Percentiles rank a stretch among this genome's conserved stretches.
Evolutionary conservation across 2,888 invertebrate genomes (phyloP).

Genomic region (Epistrophe eligans): DNA sequence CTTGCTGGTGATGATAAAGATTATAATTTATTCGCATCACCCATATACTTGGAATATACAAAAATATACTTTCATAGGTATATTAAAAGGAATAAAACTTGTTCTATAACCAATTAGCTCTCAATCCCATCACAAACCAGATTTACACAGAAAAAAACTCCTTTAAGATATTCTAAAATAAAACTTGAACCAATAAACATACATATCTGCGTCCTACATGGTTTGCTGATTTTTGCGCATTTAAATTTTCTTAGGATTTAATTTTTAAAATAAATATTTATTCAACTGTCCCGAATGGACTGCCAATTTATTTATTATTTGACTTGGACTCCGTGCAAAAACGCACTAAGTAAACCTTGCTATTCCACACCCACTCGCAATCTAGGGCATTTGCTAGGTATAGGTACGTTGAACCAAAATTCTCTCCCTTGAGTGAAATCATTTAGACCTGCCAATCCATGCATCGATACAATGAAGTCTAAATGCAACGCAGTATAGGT

Average conservation of each 20-base stretch:
- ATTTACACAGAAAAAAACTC: neutral
- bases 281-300: slow-evolving; percentile 17
- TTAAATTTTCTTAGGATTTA: slow-evolving; percentile 25
- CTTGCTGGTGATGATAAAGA: slow-evolving; percentile 5
- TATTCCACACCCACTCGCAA: slow-evolving; percentile 14
- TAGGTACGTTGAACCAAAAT: slow-evolving; percentile 27
- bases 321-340: slow-evolving; percentile 25
- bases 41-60: neutral
- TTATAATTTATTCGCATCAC: neutral
- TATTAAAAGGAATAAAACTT: slow-evolving; percentile 15
- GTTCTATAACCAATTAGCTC: slow-evolving; percentile 8
- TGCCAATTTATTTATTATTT: slow-evolving; percentile 45
- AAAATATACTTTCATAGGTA: slow-evolving; percentile 14
- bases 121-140: slow-evolving; percentile 5
- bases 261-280: slow-evolving; percentile 69
- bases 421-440: slow-evolving; percentile 4
- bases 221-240: neutral
- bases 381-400: slow-evolving; percentile 51
- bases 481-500: slow-evolving; percentile 20
- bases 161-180: slow-evolving; percentile 11
- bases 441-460: neutral
- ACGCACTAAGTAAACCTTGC: slow-evolving; percentile 6
- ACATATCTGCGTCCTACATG: neutral
- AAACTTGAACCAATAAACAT: slow-evolving; percentile 19
- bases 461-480: neutral